These are phyloP conservation scores for Centruroides sculpturatus DNA, from an alignment of 1,140 invertebrate species.

Conservation along the genomic window DNA sequence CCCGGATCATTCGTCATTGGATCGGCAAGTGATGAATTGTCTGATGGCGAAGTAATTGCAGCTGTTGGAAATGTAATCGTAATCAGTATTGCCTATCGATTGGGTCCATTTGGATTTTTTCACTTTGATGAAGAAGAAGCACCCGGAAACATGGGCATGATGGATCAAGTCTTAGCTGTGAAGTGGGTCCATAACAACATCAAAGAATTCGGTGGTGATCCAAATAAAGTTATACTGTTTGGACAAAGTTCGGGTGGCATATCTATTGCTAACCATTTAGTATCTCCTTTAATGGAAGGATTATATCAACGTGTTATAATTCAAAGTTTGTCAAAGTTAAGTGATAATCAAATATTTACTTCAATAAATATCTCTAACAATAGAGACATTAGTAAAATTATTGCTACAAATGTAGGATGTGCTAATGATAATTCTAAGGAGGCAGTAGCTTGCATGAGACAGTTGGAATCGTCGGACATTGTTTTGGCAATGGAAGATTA, in stretches of 20 bases:
- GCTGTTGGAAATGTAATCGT: conserved; percentile 47
- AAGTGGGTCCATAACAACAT: conserved; percentile 44
- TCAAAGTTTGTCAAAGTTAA: conserved; percentile 1
- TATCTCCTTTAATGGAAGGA: conserved; percentile 36
- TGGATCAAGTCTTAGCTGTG: conserved; percentile 19
- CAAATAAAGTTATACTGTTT: conserved; percentile 37
- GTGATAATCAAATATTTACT: too few species aligned
- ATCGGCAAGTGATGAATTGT: conserved; percentile 37
- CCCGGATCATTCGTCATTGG: conserved; percentile 53
- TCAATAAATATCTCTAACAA: too few species aligned
- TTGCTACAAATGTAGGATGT: too few species aligned
- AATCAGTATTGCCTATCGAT: conserved; percentile 52
- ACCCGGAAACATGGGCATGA: conserved; percentile 22
- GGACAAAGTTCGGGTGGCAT: conserved; percentile 41
- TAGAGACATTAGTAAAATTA: too few species aligned
- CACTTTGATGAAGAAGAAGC: conserved; percentile 44
- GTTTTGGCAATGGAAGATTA: too few species aligned
- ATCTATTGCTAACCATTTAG: conserved; percentile 39
- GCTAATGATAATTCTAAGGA: too few species aligned
- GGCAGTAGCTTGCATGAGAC: too few species aligned
- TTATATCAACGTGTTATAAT: conserved; percentile 16
- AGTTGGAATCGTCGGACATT: too few species aligned
- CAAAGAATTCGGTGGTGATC: conserved; percentile 36
- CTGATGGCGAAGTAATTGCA: conserved; percentile 47
- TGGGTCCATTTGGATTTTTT: conserved; percentile 58